Percentiles rank a stretch among this genome's conserved stretches.
Evolutionary conservation across 2,113 vertebrate genomes (phyloP).

Genomic region (Oreochromis tanganicae): DNA sequence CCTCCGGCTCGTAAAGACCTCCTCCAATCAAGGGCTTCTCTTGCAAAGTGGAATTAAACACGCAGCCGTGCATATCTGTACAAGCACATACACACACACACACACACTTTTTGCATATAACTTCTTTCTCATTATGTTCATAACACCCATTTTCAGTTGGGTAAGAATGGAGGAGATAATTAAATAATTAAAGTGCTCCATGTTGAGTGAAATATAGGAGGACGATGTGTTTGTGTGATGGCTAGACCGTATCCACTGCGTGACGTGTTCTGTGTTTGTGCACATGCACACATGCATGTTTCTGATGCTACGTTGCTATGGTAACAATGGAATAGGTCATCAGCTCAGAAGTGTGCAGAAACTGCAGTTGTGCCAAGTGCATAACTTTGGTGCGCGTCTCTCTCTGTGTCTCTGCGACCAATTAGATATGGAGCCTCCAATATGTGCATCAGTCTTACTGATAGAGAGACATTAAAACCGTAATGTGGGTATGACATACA

Average conservation of each 20-base stretch:
- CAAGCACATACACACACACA: not conserved
- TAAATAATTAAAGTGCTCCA: not conserved
- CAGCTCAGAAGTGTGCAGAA: conserved; percentile 69
- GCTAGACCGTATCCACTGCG: not conserved
- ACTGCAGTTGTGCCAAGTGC: conserved; percentile 8
- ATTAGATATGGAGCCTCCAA: conserved; percentile 64
- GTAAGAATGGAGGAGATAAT: not conserved
- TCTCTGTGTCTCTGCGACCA: conserved; percentile 59
- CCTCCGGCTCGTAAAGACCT: conserved; percentile 78
- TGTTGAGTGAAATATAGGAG: not conserved
- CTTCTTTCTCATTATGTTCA: not conserved
- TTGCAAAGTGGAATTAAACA: conserved; percentile 50
- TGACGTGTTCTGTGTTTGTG: not conserved
- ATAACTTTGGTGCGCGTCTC: conserved; percentile 61
- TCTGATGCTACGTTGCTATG: conserved; percentile 73
- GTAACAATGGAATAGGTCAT: conserved; percentile 73
- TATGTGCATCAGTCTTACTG: not conserved
- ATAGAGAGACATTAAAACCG: not conserved
- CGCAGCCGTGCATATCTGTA: not conserved
- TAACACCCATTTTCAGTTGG: not conserved
- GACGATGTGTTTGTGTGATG: not conserved
- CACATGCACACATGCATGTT: not conserved
- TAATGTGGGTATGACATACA: not conserved
- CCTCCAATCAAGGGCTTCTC: conserved; percentile 70
- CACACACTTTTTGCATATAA: not conserved